These are phyloP conservation scores for Cephalopholis sonnerati DNA, from an alignment of 2,113 vertebrate genomes.

Conservation along the genomic window DNA sequence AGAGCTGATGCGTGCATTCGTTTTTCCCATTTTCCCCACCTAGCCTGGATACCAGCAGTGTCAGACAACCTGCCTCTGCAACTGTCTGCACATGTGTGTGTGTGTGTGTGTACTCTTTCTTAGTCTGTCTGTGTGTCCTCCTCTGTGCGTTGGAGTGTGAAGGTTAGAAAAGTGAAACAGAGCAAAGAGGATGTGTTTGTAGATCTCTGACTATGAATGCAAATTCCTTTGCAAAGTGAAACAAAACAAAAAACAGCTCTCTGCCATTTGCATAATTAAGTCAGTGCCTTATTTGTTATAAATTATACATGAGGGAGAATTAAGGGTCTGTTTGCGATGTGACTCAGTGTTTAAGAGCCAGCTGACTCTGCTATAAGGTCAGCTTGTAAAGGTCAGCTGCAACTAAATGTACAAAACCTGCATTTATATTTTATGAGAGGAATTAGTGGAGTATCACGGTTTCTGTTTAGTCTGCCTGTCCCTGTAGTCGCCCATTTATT, in stretches of 20 bases:
- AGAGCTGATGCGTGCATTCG: constrained; percentile 61
- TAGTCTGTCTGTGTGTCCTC: neutral
- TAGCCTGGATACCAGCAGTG: neutral
- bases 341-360: constrained; percentile 25
- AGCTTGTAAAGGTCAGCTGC: neutral
- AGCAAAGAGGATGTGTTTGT: neutral
- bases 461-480: neutral
- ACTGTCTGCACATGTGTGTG: neutral
- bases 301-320: constrained; percentile 45
- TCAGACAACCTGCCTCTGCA: constrained; percentile 23
- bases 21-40: constrained; percentile 19
- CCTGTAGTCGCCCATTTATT: neutral
- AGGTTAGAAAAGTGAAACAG: constrained; percentile 42
- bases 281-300: constrained; percentile 31
- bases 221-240: constrained; percentile 10
- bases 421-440: neutral
- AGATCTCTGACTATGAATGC: constrained; percentile 13
- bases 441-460: neutral
- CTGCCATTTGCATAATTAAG: constrained; percentile 34
- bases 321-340: constrained; percentile 14
- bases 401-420: neutral
- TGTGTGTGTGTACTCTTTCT: neutral
- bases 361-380: constrained; percentile 29
- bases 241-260: constrained; percentile 17
- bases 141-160: constrained; percentile 37